Conservation (phyloP, 1,140 invertebrate species). For the Calliopsis andreniformis region DNA sequence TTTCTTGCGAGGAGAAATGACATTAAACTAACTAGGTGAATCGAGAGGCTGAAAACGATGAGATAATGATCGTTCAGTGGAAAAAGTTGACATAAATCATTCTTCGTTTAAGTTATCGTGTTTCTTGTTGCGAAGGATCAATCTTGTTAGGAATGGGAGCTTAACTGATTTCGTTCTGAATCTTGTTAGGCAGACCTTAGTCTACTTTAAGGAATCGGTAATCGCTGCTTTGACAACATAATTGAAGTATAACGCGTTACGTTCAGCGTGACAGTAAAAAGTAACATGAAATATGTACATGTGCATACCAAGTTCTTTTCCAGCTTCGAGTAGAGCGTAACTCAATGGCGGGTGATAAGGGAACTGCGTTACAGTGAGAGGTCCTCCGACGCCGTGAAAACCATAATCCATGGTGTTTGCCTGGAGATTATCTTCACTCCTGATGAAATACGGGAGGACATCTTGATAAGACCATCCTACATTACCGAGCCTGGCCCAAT, state of each 20-base stretch:
- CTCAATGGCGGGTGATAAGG: conserved; percentile 93
- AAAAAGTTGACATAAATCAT: no score
- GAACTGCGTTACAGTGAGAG: conserved; percentile 90
- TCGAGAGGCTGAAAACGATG: no score
- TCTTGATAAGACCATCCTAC: conserved; percentile 95
- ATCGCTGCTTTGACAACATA: neutral
- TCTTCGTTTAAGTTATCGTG: no score
- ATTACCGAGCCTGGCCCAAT: conserved; percentile 93
- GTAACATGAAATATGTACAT: conserved; percentile 69
- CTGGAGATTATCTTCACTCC: conserved; percentile 92
- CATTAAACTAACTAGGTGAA: no score
- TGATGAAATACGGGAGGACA: conserved; percentile 93
- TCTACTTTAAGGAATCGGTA: neutral
- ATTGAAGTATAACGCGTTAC: neutral
- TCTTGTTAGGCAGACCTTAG: no score
- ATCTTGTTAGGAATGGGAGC: no score
- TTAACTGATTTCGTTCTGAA: no score
- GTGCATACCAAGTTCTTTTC: conserved; percentile 86
- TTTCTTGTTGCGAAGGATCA: no score
- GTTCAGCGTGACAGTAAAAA: neutral
- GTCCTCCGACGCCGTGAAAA: conserved; percentile 89
- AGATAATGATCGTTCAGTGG: no score
- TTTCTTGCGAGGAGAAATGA: no score
- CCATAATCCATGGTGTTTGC: conserved; percentile 88
- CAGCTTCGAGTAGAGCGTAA: conserved; percentile 91